Evolutionary conservation across 2,797 vertebrate genomes (phyloP).

Genomic region (Lithobates pipiens): DNA sequence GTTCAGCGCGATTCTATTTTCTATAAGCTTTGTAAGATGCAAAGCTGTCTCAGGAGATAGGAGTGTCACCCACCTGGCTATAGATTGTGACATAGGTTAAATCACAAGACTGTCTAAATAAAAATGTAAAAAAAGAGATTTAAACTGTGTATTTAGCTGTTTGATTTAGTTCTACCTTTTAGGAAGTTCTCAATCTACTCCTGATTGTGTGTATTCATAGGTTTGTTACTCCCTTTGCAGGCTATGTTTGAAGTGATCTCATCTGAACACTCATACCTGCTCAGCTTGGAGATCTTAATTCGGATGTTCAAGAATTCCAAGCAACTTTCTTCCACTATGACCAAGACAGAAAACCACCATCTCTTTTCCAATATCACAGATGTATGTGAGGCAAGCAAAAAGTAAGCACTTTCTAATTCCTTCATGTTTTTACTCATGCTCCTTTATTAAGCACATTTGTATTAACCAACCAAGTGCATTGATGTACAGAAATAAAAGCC

Average conservation of each 20-base stretch:
- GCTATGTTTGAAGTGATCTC: slow-evolving; percentile 98
- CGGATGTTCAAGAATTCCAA: slow-evolving; percentile 94
- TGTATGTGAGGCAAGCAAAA: slow-evolving; percentile 92
- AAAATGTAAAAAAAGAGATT: not conserved
- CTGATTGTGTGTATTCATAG: not conserved
- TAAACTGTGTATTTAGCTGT: not conserved
- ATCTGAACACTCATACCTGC: slow-evolving; percentile 95
- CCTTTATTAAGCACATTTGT: not conserved
- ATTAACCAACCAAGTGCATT: not conserved
- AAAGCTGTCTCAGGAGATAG: not conserved
- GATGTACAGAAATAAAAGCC: not conserved
- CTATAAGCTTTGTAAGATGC: too few species aligned
- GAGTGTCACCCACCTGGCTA: not conserved
- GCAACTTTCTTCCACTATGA: slow-evolving; percentile 90
- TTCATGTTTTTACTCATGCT: not conserved
- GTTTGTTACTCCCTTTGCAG: slow-evolving; percentile 68
- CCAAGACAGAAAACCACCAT: slow-evolving; percentile 95
- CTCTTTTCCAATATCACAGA: slow-evolving; percentile 97
- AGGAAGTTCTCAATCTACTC: not conserved
- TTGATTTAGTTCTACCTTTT: too few species aligned
- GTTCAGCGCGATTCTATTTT: too few species aligned
- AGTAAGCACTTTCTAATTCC: slow-evolving; percentile 75
- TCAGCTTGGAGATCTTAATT: slow-evolving; percentile 94
- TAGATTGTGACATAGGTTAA: too few species aligned
- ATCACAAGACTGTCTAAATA: too few species aligned